Evolutionary conservation across 1,140 invertebrate genomes (phyloP).

Genomic region (Pantala flavescens): DNA sequence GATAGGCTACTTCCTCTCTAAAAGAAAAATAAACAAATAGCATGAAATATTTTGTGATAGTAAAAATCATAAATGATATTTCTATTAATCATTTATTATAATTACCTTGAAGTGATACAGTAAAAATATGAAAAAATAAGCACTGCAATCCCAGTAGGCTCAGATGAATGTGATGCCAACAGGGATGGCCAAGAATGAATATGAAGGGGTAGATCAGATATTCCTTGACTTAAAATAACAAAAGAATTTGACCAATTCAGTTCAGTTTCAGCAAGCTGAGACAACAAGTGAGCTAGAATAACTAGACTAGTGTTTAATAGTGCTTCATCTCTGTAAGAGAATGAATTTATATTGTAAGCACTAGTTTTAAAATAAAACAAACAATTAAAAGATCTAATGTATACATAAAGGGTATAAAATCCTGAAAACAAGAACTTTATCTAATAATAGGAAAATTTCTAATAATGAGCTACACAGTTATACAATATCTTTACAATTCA

Average conservation of each 20-base stretch:
- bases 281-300: neutral
- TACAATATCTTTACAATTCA: too few relatives aligned
- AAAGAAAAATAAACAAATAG: neutral
- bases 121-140: neutral
- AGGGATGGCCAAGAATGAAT: neutral
- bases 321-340: too few relatives aligned
- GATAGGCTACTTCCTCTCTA: neutral
- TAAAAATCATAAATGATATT: neutral
- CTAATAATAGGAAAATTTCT: too few relatives aligned
- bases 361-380: too few relatives aligned
- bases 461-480: too few relatives aligned
- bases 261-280: neutral
- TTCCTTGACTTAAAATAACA: neutral
- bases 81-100: neutral
- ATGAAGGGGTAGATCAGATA: neutral
- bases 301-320: neutral
- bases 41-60: neutral
- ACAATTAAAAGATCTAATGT: too few relatives aligned
- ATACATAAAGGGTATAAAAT: too few relatives aligned
- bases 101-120: neutral
- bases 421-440: too few relatives aligned
- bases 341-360: too few relatives aligned
- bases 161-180: neutral
- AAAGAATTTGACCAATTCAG: neutral
- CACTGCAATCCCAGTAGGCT: neutral